Base-by-base conservation (phyloP, 2,888 invertebrate species). In the Omphaloscelis lunosa region DNA sequence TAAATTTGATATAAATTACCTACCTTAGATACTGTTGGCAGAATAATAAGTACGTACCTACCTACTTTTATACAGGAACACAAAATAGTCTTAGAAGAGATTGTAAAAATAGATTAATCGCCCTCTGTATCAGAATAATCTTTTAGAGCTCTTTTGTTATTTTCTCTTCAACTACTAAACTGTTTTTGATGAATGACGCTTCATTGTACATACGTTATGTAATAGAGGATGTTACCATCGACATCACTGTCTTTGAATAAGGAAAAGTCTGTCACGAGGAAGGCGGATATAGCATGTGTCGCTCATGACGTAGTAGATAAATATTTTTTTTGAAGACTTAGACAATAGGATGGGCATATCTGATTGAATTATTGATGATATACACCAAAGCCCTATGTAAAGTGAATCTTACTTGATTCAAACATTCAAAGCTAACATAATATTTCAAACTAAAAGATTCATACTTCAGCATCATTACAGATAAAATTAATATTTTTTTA, bases 181-280 rank as follows among this genome's bases (percentile, higher is more conserved):
- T 53, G 63, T 71, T 80, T 39, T 39, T 45, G 68, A 82, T 84
- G 59, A 80, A 75, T 61, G 56, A 61, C 20, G 41, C 8, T 51
- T 62, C 51, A 53, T 70, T 73, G 12, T 72, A 9, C 9, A 70
- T 17, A 15, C n/a, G 53, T 79, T 80, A 68, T 71, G 45, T 63
- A 71, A 80, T 17, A 23, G 39, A 66, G 69, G 84, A 66, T 69
- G 17, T 41, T 53, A 0, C 27, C 11, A 65, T 61, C 20, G n/a
- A 20, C 41, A 61, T 56, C 34, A 69, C 7, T 48, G 63, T 56
- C 51, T 66, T 11, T n/a, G 9, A 9, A 39, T 45, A 27, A 75
- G 68, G 51, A 67, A 58, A 51, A 2, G 1, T 29, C 7, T 48
- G 39, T 59, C 12, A 29, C 29, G 45, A 45, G 34, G 82, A 56